A percentile compares a stretch with the other conserved stretches of the same genome.
These are phyloP conservation scores for Daktulosphaira vitifoliae DNA, from an alignment of 1,140 invertebrate genomes.

Conservation along the genomic window DNA sequence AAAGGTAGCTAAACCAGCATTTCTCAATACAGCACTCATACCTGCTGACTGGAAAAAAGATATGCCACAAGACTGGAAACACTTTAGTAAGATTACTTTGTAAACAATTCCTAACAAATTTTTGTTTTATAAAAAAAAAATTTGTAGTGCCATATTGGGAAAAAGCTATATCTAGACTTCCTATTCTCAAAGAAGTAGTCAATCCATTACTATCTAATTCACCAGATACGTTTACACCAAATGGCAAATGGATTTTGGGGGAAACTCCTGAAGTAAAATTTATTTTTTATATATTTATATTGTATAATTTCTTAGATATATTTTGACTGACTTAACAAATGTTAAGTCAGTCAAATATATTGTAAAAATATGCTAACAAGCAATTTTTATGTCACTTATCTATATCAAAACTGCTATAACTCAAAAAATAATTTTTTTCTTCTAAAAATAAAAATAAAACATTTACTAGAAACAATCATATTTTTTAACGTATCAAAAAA, in stretches of 20 bases:
- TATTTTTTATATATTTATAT: slow-evolving; percentile 37
- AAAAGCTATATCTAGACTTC: slow-evolving; percentile 56
- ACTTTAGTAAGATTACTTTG: slow-evolving; percentile 49
- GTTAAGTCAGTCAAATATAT: too few species aligned
- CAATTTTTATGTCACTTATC: too few species aligned
- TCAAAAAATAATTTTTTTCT: too few species aligned
- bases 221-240: slow-evolving; percentile 71
- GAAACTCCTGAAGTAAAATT: slow-evolving; percentile 57
- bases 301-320: slow-evolving; percentile 47
- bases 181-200: slow-evolving; percentile 51
- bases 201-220: slow-evolving; percentile 55
- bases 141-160: slow-evolving; percentile 48
- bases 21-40: slow-evolving; percentile 48
- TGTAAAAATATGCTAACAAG: too few species aligned
- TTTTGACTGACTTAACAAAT: too few species aligned
- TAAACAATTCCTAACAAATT: not conserved
- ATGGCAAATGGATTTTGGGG: slow-evolving; percentile 59
- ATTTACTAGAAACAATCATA: too few species aligned
- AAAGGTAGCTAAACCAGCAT: slow-evolving; percentile 54
- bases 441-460: too few species aligned
- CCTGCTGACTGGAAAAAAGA: slow-evolving; percentile 53
- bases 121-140: not conserved
- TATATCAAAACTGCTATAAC: too few species aligned
- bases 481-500: too few species aligned
- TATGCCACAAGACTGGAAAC: slow-evolving; percentile 51